A percentile compares a stretch with the other conserved stretches of the same genome.
These are phyloP conservation scores for Gonocerus acuteangulatus DNA, from an alignment of 2,888 invertebrate species.

Conservation along the genomic window DNA sequence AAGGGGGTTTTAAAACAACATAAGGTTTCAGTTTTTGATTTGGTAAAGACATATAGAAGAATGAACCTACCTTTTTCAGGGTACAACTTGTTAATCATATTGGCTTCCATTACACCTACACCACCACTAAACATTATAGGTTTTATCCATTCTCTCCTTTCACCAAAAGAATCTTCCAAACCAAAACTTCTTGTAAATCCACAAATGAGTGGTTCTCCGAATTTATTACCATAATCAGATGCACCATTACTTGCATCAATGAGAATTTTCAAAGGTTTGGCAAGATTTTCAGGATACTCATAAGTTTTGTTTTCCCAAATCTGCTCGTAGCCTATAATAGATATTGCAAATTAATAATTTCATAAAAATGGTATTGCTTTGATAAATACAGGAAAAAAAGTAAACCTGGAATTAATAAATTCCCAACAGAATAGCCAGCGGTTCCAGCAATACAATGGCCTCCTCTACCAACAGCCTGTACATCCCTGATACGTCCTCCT, in stretches of 20 bases:
- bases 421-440: conserved; percentile 93
- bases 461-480: conserved; percentile 90
- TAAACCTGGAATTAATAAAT: conserved; percentile 77
- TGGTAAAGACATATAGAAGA: background rate
- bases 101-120: conserved; percentile 79
- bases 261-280: conserved; percentile 77
- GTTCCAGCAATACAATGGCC: conserved; percentile 91
- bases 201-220: conserved; percentile 88
- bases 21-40: too few species aligned
- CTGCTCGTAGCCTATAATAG: conserved; percentile 60
- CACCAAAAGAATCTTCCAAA: conserved; percentile 54
- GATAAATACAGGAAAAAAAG: conserved; percentile 2
- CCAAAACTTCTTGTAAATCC: conserved; percentile 93
- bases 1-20: too few species aligned
- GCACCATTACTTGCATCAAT: conserved; percentile 97
- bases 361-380: background rate
- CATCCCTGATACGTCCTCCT: conserved; percentile 89
- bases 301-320: conserved; percentile 75
- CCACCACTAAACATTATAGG: conserved; percentile 99
- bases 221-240: conserved; percentile 98
- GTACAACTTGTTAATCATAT: conserved; percentile 67
- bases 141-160: conserved; percentile 87
- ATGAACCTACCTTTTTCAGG: conserved; percentile 58
- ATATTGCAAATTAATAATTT: conserved; percentile 13
- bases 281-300: conserved; percentile 82